A percentile compares a stretch with the other conserved stretches of the same genome.
phyloP scores from a whole-genome alignment of 2,797 vertebrate species.

The Petrocephalus sullivani region DNA sequence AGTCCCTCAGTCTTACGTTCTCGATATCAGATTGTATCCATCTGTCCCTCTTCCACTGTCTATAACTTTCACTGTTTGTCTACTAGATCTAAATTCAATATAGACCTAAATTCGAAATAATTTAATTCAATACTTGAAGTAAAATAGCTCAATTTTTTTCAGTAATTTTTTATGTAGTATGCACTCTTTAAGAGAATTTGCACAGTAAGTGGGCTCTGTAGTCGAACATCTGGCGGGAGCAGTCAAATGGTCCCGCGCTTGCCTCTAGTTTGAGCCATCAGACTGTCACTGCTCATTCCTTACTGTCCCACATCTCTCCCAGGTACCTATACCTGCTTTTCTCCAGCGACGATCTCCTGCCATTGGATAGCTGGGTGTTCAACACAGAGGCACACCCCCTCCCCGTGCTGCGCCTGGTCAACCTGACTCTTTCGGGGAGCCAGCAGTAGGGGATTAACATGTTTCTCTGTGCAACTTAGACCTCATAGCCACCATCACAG shows the following conservation, averaged over 20 bases:
- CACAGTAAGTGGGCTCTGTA: background rate
- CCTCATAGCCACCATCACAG: background rate
- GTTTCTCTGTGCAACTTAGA: background rate
- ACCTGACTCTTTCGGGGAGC: conserved; percentile 88
- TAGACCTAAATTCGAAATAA: background rate
- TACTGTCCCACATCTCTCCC: conserved; percentile 19
- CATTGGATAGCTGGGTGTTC: conserved; percentile 4
- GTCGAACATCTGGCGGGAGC: background rate
- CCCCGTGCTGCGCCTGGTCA: conserved; percentile 75
- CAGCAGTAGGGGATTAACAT: conserved; percentile 63
- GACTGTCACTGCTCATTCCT: background rate
- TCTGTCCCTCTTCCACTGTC: background rate
- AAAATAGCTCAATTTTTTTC: too few species aligned
- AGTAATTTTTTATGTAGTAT: background rate
- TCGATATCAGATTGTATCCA: background rate
- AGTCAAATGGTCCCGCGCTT: background rate
- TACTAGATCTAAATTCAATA: background rate
- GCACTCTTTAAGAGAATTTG: background rate
- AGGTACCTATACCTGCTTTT: conserved; percentile 97
- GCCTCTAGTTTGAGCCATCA: background rate
- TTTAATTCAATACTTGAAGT: background rate
- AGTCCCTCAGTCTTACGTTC: background rate
- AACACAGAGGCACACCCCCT: conserved; percentile 1
- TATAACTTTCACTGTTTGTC: background rate
- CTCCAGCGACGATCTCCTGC: conserved; percentile 87